Evolutionary conservation across 2,797 vertebrate species (phyloP).

Genomic region (Hydrolagus colliei): DNA sequence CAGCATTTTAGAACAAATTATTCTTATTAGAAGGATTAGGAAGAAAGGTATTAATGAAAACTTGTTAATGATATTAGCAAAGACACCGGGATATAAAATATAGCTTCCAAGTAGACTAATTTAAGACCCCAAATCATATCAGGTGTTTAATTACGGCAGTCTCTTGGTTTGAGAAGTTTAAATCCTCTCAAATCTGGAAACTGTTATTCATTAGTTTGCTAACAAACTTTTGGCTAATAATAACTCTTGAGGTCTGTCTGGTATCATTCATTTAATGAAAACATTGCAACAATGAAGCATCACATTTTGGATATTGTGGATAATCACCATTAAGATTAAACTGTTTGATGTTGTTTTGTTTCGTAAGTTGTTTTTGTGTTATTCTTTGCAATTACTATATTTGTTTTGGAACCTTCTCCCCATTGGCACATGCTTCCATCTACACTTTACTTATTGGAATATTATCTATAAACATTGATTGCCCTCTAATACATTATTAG

Average conservation of each 20-base stretch:
- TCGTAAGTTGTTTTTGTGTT: too few species aligned
- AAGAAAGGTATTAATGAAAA: neutral
- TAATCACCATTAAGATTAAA: neutral
- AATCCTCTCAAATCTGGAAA: constrained; percentile 35
- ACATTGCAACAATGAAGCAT: constrained; percentile 14
- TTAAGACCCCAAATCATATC: neutral
- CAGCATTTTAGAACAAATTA: neutral
- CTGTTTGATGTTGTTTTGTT: neutral
- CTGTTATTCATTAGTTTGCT: constrained; percentile 35
- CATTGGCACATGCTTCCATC: neutral
- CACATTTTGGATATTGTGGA: neutral
- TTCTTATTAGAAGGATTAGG: neutral
- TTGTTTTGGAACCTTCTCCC: neutral
- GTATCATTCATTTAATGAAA: constrained; percentile 53
- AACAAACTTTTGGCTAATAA: neutral
- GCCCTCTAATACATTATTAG: too few species aligned
- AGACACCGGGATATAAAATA: neutral
- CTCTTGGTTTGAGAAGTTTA: constrained; percentile 36
- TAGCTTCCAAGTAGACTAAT: neutral
- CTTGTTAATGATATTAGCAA: neutral
- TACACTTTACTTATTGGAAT: too few species aligned
- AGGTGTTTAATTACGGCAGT: constrained; percentile 1
- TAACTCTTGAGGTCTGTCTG: constrained; percentile 33
- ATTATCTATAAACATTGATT: too few species aligned
- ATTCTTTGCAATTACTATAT: neutral